Evolutionary conservation across 2,113 vertebrate species (phyloP).

Genomic region (Gavialis gangeticus): DNA sequence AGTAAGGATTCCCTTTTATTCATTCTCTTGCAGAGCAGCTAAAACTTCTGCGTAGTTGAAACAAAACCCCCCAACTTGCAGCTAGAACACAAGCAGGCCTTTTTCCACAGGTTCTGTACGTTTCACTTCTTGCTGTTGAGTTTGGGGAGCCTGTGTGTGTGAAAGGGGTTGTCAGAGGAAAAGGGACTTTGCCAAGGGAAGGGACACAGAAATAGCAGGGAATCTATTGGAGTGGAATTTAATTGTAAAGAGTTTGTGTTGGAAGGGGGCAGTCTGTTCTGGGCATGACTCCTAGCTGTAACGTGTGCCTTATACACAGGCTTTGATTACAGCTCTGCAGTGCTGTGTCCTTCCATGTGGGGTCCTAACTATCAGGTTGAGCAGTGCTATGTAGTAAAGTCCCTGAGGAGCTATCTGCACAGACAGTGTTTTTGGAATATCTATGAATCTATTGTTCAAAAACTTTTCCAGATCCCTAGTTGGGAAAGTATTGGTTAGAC

Average conservation of each 20-base stretch:
- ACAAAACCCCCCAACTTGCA: not conserved
- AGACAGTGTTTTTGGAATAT: not conserved
- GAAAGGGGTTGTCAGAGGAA: not conserved
- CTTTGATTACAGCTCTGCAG: not conserved
- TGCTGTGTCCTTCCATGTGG: not conserved
- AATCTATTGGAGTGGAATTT: not conserved
- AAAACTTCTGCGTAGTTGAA: not conserved
- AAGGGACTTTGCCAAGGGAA: too few species aligned
- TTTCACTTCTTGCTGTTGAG: not conserved
- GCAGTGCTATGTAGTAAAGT: accelerated
- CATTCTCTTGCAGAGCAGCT: not conserved
- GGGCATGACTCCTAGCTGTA: not conserved
- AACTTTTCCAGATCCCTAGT: too few species aligned
- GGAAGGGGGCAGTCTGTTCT: not conserved
- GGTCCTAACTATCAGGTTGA: not conserved
- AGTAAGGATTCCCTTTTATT: conserved; percentile 81
- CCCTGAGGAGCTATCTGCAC: not conserved
- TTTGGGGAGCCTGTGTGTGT: not conserved
- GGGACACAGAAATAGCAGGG: not conserved
- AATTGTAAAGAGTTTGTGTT: not conserved
- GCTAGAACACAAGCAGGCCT: not conserved
- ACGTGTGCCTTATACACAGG: accelerated
- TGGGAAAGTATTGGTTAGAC: not conserved
- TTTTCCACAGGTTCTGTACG: not conserved
- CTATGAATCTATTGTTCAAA: not conserved